Evolutionary conservation across 2,797 vertebrate genomes (phyloP).

Genomic region (Xiphophorus birchmanni): DNA sequence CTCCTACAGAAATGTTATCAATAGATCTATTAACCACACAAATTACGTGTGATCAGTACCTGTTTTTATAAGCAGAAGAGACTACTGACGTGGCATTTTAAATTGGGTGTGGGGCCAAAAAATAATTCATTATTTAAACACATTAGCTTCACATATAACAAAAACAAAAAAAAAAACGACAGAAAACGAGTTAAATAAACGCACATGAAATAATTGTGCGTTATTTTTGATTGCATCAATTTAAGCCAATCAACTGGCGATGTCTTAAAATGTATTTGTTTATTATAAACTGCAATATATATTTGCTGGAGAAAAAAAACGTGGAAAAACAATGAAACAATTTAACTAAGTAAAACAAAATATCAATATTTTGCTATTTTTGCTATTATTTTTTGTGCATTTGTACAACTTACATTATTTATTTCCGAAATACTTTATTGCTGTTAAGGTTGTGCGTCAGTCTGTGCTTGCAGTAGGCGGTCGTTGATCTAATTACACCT

Average conservation of each 20-base stretch:
- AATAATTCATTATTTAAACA: background rate
- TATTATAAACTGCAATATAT: background rate
- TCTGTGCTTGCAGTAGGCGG: slow-evolving; percentile 13
- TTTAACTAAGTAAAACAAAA: background rate
- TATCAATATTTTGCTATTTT: background rate
- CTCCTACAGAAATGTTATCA: background rate
- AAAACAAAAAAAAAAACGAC: background rate
- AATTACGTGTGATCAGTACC: background rate
- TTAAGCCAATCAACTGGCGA: background rate
- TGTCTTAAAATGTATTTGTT: background rate
- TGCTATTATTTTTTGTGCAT: background rate
- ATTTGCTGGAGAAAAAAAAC: background rate
- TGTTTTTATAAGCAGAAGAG: background rate
- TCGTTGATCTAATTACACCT: slow-evolving; percentile 68
- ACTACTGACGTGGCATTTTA: background rate
- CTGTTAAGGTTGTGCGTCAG: background rate
- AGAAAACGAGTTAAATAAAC: background rate
- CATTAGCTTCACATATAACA: background rate
- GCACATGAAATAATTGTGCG: background rate
- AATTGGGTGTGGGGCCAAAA: background rate
- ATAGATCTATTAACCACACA: background rate
- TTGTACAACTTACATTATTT: background rate
- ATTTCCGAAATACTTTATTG: background rate
- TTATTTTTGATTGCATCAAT: background rate
- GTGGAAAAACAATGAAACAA: background rate